Evolutionary conservation across 2,113 vertebrate genomes (phyloP).

Genomic region (Mellivora capensis): DNA sequence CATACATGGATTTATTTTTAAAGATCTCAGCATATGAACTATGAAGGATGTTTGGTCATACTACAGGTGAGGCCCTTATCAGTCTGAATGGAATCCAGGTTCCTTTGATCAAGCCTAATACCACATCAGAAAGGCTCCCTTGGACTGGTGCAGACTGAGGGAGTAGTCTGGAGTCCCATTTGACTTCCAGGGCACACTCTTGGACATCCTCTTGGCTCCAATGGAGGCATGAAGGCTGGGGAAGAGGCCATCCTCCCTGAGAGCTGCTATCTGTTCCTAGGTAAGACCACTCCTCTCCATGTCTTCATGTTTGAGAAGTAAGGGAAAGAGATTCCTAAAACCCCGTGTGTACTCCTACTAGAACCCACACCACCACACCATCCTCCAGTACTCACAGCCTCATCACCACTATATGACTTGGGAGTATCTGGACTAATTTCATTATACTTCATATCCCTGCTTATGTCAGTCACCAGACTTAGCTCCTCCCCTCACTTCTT

Average conservation of each 20-base stretch:
- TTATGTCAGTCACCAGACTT: not conserved
- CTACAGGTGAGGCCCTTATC: not conserved
- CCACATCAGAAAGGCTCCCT: not conserved
- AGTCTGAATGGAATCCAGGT: not conserved
- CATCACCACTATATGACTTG: not conserved
- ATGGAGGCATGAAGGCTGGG: not conserved
- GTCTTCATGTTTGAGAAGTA: not conserved
- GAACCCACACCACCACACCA: not conserved
- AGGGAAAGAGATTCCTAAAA: conserved; percentile 39
- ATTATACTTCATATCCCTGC: not conserved
- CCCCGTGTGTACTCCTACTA: not conserved
- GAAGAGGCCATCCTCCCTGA: not conserved
- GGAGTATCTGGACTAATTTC: not conserved
- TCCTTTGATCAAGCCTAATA: not conserved
- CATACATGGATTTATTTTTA: conserved; percentile 8
- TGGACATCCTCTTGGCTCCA: not conserved
- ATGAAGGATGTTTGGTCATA: not conserved
- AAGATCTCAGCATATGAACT: not conserved
- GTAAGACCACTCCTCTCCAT: not conserved
- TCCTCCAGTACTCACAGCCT: not conserved
- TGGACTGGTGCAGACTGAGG: not conserved
- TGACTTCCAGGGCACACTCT: not conserved
- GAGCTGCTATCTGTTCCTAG: not conserved
- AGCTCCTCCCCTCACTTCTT: not conserved
- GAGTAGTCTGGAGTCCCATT: not conserved